phyloP scores from a whole-genome alignment of 2,797 vertebrate genomes.

The Acanthurus lineatus region DNA sequence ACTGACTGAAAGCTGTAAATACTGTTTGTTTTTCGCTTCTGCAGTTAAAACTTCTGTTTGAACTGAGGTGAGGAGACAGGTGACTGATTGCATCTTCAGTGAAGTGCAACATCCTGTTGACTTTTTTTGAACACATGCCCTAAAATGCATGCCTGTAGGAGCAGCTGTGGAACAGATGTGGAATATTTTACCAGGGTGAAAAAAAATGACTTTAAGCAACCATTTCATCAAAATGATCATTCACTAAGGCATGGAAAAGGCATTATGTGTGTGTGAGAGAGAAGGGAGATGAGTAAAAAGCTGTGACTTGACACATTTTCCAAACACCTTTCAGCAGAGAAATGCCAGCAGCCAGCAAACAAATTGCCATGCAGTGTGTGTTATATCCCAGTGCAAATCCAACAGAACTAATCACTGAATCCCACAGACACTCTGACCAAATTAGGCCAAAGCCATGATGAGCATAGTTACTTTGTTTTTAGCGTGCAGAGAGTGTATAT shows the following conservation, averaged over 20 bases:
- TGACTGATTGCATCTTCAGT: conserved; percentile 22
- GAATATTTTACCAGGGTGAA: not conserved
- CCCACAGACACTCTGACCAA: conserved; percentile 50
- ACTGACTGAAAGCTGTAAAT: conserved; percentile 17
- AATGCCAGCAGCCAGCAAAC: conserved; percentile 29
- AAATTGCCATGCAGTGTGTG: conserved; percentile 12
- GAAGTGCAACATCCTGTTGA: not conserved
- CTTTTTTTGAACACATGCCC: conserved; percentile 8
- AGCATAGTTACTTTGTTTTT: conserved; percentile 11
- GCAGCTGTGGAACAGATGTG: not conserved
- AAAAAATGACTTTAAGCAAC: not conserved
- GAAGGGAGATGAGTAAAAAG: conserved; percentile 7
- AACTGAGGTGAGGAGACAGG: not conserved
- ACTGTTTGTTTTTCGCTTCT: not conserved
- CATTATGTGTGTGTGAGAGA: not conserved
- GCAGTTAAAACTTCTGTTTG: conserved; percentile 2
- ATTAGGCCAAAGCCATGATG: conserved; percentile 43
- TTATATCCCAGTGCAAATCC: conserved; percentile 33
- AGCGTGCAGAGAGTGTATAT: conserved; percentile 8
- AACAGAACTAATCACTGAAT: conserved; percentile 32
- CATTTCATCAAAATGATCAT: conserved; percentile 8
- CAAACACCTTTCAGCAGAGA: conserved; percentile 50
- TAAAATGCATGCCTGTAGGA: conserved; percentile 8
- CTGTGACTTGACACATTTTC: conserved; percentile 45
- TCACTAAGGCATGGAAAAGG: conserved; percentile 7